Evolutionary conservation across 2,888 invertebrate genomes (phyloP).

Genomic region (Xiphydria camelus): DNA sequence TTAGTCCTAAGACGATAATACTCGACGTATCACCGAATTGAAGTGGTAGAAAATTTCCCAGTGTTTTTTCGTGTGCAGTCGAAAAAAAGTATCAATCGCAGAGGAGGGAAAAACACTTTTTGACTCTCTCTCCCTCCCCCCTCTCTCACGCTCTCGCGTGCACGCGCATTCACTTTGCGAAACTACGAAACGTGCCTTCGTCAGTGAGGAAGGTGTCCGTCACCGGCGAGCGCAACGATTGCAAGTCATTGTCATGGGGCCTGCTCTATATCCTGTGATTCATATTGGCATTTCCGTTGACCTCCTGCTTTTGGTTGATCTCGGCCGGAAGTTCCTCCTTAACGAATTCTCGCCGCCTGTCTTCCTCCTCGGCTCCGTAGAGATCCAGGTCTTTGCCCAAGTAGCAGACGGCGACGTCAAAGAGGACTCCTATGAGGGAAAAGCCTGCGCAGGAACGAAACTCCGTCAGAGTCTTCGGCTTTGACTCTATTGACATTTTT

Average conservation of each 20-base stretch:
- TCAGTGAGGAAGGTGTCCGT: not conserved
- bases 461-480: not conserved
- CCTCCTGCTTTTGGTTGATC: conserved; percentile 16
- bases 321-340: conserved; percentile 22
- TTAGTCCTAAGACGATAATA: no score
- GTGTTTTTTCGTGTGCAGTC: no score
- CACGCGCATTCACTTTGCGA: no score
- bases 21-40: no score
- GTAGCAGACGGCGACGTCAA: conserved; percentile 66
- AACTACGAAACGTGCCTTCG: no score
- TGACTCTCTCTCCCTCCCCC: conserved; percentile 20
- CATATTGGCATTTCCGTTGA: conserved; percentile 28
- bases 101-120: conserved; percentile 28
- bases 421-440: conserved; percentile 63
- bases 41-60: no score
- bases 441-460: conserved; percentile 57
- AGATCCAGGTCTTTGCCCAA: conserved; percentile 64
- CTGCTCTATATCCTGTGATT: conserved; percentile 20
- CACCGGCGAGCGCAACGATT: not conserved
- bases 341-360: conserved; percentile 44
- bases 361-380: conserved; percentile 58
- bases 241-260: not conserved
- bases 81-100: no score
- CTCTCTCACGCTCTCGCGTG: conserved; percentile 1
- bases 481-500: not conserved